Evolutionary conservation across 2,888 invertebrate species (phyloP).

Genomic region (Scotopteryx bipunctaria): DNA sequence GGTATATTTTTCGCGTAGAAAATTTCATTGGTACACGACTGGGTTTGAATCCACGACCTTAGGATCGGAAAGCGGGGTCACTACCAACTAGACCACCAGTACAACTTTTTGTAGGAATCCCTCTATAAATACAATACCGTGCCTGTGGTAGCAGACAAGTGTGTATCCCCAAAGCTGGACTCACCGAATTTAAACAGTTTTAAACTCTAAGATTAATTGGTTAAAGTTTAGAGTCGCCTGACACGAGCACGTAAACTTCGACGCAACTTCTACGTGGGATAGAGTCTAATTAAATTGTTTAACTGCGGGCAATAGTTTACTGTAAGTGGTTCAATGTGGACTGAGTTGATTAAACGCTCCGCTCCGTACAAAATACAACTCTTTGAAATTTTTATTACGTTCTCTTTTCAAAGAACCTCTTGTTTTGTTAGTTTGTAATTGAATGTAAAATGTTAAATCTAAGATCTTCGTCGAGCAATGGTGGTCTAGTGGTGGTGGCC

Average conservation of each 20-base stretch:
- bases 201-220: slow-evolving; percentile 28
- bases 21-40: no score
- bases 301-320: slow-evolving; percentile 53
- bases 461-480: no score
- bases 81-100: no score
- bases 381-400: not conserved
- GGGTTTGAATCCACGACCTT: no score
- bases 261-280: slow-evolving; percentile 40
- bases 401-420: not conserved
- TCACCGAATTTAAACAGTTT: slow-evolving; percentile 18
- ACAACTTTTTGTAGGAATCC: not conserved
- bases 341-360: slow-evolving; percentile 25
- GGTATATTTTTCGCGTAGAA: no score
- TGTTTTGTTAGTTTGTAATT: not conserved
- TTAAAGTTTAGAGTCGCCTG: slow-evolving; percentile 39
- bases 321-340: slow-evolving; percentile 39
- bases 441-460: no score
- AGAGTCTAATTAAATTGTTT: slow-evolving; percentile 65
- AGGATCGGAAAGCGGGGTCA: no score
- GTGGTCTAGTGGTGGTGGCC: no score
- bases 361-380: slow-evolving; percentile 1
- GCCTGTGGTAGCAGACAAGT: not conserved
- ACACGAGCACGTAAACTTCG: slow-evolving; percentile 36
- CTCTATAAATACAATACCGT: not conserved
- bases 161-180: slow-evolving; percentile 8